phyloP scores from a whole-genome alignment of 2,888 invertebrate species.

The Synanthedon vespiformis region DNA sequence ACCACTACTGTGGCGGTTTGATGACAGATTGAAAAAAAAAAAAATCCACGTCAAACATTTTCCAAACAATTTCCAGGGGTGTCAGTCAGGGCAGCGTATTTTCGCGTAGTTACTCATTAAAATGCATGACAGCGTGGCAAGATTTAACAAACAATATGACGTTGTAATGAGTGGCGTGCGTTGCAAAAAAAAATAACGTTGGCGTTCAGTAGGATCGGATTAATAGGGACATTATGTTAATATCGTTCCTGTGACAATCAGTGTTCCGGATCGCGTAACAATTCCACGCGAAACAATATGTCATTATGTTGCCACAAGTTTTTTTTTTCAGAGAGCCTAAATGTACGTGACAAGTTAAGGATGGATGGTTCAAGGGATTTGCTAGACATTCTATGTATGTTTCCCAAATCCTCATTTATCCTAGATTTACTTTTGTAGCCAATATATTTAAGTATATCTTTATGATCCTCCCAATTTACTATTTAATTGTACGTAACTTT shows the following conservation, averaged over 20 bases:
- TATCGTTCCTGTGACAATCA: conserved; percentile 7
- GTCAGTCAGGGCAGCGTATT: neutral
- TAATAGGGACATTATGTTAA: conserved; percentile 35
- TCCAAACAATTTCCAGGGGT: no score
- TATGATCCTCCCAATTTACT: no score
- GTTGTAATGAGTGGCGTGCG: conserved; percentile 5
- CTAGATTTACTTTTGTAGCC: no score
- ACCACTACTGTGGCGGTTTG: no score
- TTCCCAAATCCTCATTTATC: no score
- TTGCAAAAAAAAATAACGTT: conserved; percentile 6
- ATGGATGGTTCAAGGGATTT: neutral
- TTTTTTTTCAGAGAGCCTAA: neutral
- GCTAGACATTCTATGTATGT: no score
- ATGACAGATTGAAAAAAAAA: no score
- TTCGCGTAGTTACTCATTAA: neutral
- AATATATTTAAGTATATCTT: no score
- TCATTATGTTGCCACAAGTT: conserved; percentile 1
- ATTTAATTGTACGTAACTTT: no score
- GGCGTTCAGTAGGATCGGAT: conserved; percentile 16
- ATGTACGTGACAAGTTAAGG: neutral
- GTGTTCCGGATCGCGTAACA: neutral
- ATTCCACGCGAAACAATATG: neutral
- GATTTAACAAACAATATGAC: conserved; percentile 3
- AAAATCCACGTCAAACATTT: no score
- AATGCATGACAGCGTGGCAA: neutral